phyloP scores from a whole-genome alignment of 2,113 vertebrate genomes.

The Bubalus kerabau region DNA sequence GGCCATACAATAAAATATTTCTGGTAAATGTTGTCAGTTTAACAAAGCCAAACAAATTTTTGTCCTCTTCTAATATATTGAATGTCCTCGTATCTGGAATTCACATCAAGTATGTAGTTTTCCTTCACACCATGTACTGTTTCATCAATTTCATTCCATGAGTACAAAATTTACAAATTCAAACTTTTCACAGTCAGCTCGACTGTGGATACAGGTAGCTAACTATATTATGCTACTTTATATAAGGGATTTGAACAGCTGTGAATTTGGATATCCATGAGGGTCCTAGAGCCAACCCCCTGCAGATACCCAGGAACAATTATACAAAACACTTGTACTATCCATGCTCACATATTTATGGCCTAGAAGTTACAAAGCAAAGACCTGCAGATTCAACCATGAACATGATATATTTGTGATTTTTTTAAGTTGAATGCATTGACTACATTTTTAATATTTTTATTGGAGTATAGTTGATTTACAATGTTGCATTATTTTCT shows the following conservation, averaged over 20 bases:
- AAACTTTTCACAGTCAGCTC: background rate
- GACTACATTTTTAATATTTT: background rate
- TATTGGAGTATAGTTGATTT: background rate
- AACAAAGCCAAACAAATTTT: background rate
- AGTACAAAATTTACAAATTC: background rate
- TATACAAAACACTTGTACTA: background rate
- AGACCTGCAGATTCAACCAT: background rate
- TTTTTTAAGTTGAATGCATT: background rate
- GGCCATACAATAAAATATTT: background rate
- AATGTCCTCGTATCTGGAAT: background rate
- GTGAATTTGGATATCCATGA: background rate
- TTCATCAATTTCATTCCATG: background rate
- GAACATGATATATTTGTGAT: background rate
- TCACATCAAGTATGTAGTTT: background rate
- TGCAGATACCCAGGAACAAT: background rate
- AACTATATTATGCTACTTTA: background rate
- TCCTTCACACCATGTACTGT: background rate
- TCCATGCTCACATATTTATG: background rate
- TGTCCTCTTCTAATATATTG: background rate
- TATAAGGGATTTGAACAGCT: background rate
- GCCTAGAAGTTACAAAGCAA: background rate
- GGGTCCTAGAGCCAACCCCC: background rate
- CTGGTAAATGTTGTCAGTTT: background rate
- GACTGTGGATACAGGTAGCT: background rate
- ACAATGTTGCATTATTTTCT: background rate